These are phyloP conservation scores for Anthoptus insignis DNA, from an alignment of 2,888 invertebrate genomes.

Conservation along the genomic window DNA sequence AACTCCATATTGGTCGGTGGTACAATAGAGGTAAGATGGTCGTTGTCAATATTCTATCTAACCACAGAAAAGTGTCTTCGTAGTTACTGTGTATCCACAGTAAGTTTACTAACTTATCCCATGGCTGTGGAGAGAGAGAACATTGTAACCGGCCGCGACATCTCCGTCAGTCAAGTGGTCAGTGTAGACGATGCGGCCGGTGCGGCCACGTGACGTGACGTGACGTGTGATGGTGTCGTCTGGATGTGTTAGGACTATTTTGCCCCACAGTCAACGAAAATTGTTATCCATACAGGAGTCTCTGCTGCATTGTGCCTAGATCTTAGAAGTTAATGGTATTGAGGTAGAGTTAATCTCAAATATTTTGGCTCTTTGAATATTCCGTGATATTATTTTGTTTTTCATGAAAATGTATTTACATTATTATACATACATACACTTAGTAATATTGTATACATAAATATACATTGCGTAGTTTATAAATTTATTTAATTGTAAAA, in stretches of 20 bases:
- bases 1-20: too few species aligned
- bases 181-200: conserved; percentile 71
- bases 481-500: conserved; percentile 84
- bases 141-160: too few species aligned
- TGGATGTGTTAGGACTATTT: conserved; percentile 65
- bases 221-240: conserved; percentile 73
- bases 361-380: conserved; percentile 87
- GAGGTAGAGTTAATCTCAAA: conserved; percentile 87
- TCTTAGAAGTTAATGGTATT: conserved; percentile 87
- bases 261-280: conserved; percentile 86
- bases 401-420: conserved; percentile 87
- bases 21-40: too few species aligned
- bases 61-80: too few species aligned
- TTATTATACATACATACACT: conserved; percentile 84
- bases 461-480: conserved; percentile 87
- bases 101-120: too few species aligned
- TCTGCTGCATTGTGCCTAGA: conserved; percentile 88
- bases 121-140: too few species aligned
- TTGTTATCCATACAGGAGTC: conserved; percentile 85
- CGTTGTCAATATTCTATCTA: too few species aligned
- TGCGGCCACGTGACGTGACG: conserved; percentile 55
- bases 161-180: too few species aligned
- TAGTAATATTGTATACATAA: conserved; percentile 85
- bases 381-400: conserved; percentile 86
- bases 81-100: too few species aligned